phyloP scores from a whole-genome alignment of 2,113 vertebrate species.

The Ellobius talpinus region DNA sequence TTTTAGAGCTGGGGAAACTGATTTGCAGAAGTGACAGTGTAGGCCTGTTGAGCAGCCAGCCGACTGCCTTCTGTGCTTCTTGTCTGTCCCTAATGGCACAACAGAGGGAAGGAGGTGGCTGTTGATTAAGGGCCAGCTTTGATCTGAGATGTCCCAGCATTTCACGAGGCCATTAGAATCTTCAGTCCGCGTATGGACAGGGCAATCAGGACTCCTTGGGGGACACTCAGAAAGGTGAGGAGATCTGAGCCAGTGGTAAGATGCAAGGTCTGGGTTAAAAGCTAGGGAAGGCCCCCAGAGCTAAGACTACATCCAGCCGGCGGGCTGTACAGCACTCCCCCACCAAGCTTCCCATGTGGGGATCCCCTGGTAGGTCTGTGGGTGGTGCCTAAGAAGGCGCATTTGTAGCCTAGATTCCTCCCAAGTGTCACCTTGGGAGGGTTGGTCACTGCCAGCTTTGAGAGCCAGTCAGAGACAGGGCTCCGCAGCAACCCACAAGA shows the following conservation, averaged over 20 bases:
- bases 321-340: not conserved
- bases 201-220: rapidly evolving
- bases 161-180: rapidly evolving
- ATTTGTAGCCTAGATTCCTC: not conserved
- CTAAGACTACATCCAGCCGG: not conserved
- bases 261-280: no score
- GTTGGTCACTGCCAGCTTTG: not conserved
- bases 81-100: rapidly evolving
- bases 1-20: not conserved
- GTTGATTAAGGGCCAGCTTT: not conserved
- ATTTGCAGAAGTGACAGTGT: not conserved
- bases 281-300: rapidly evolving
- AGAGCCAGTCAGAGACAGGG: not conserved
- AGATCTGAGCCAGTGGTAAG: not conserved
- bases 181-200: rapidly evolving
- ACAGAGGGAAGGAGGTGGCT: no score
- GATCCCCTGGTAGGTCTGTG: no score
- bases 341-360: not conserved
- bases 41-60: not conserved
- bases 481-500: no score
- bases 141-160: not conserved
- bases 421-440: rapidly evolving
- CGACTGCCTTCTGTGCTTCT: not conserved
- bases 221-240: not conserved
- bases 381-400: not conserved